Base-by-base conservation (phyloP, 2,113 vertebrate genomes). In the Corythornis vintsioides region DNA sequence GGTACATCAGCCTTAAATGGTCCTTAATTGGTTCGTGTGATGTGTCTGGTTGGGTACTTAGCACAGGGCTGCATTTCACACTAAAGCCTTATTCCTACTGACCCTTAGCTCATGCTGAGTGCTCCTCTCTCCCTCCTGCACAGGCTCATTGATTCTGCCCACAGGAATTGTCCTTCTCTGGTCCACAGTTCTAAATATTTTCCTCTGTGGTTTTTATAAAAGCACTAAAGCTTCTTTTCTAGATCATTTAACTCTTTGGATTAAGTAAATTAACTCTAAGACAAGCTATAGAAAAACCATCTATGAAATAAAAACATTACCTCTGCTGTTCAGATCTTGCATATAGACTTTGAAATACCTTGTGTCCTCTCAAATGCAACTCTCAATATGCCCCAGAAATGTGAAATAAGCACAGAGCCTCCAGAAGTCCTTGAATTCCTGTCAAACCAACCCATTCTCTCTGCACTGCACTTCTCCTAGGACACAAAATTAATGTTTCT, bases 21-120 rank as follows among this genome's bases (percentile, higher is more conserved):
- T 45, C 74, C 89, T 87, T 96, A 95, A 93, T 89, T 87, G 81
- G 86, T 81, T 77, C 1, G 11, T 91, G 88, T 60, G 69, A 66
- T 89, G 45, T 29, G 60, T 73, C 86, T 89, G 50, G 73, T n/a
- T 50, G 82, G 84, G 55, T 96, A 63, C 89, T 93, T 79, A 91
- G 43, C 38, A 88, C 74, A 92, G 88, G 43, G 84, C 85, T 87
- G 86, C 90, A 96, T 94, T 95, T 95, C 92, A 73, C 84, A 85
- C 74, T 63, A 87, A 92, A 93, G 74, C 66, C 78, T 94, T 92
- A 73, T 89, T 92, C 92, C 82, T 74, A 56, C 89, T 80, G 91
- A 91, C 92, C 67, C 82, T 91, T 64, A 92, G 77, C 86, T 95
- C 89, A 59, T 28, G 81, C 74, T 83, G 84, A 93, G 66, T 70